Percentiles rank a stretch among this genome's conserved stretches.
Evolutionary conservation across 2,888 invertebrate genomes (phyloP).

Genomic region (Quadroppia sp.): DNA sequence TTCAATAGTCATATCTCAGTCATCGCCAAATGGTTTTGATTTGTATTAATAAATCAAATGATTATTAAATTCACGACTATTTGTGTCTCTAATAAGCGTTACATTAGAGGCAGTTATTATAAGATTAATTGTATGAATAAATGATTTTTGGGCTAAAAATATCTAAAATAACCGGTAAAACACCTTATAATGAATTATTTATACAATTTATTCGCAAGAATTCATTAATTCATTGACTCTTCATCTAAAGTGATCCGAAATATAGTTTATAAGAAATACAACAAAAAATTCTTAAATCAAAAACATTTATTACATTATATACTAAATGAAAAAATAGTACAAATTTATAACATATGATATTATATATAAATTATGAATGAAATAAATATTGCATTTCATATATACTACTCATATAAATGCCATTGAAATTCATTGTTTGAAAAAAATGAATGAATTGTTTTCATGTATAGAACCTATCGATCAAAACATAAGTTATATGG

Average conservation of each 20-base stretch:
- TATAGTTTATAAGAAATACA: no score
- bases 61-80: background rate
- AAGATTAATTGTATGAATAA: slow-evolving; percentile 13
- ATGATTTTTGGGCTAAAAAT: slow-evolving; percentile 9
- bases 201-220: background rate
- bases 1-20: no score
- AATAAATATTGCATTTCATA: no score
- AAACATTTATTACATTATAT: background rate
- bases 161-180: background rate
- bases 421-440: no score
- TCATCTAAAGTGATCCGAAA: background rate
- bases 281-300: background rate
- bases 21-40: no score
- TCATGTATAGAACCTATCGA: slow-evolving; percentile 1
- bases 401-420: no score
- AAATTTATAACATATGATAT: background rate
- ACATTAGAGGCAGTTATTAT: background rate
- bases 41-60: background rate
- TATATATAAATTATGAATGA: background rate
- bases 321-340: background rate
- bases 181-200: slow-evolving; percentile 10
- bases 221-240: slow-evolving; percentile 10
- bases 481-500: slow-evolving; percentile 2
- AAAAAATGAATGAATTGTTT: background rate
- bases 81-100: background rate